Evolutionary conservation across 1,140 invertebrate genomes (phyloP), one percentile per base, ranked within the genome.

Genomic region (Cydia pomonella): DNA sequence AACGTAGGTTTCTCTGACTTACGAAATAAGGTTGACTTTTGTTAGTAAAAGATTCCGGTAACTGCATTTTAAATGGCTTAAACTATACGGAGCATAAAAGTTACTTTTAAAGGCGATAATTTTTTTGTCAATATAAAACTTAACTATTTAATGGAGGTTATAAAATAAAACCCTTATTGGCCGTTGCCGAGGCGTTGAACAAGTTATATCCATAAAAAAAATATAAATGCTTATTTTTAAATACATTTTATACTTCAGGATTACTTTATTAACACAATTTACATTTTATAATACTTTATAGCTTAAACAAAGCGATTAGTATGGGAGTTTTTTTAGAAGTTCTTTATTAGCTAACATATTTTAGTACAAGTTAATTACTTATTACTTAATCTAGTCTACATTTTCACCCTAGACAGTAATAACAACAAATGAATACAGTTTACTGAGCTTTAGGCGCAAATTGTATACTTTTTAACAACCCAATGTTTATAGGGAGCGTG

Each of bases 61-160:
- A 21, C 9, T 2, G 62, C 62, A 63, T 63, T 63, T 25, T 27
- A 23, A 63, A 63, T 27, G 23, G 62, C 12, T 63, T 63, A 16
- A 16, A 47, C 21, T 12, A 16, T 63, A 27, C 9, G 21, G 25
- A 13, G 59, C 16, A 25, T 5, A 63, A 63, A 2, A 23, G 21
- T 25, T 27, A 23, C 25, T 23, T 23, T 63, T 10, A 63, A n/a
- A 9, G 23, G 53, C n/a, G 18, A 6, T 21, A 25, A 25, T 3
- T 10, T 25, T 63, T 63, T 63, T 63, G 10, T 63, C 2, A n/a
- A 21, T 18, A 53, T 53, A 53, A 23, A 63, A 25, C 25, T 63
- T 16, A 13, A 63, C 62, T 25, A 63, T 63, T 63, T 63, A 25
- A 63, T 63, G 62, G 62, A 23, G 23, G 62, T 10, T 63, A 27